phyloP scores from a whole-genome alignment of 2,888 invertebrate genomes.

The Mylabris sibirica region DNA sequence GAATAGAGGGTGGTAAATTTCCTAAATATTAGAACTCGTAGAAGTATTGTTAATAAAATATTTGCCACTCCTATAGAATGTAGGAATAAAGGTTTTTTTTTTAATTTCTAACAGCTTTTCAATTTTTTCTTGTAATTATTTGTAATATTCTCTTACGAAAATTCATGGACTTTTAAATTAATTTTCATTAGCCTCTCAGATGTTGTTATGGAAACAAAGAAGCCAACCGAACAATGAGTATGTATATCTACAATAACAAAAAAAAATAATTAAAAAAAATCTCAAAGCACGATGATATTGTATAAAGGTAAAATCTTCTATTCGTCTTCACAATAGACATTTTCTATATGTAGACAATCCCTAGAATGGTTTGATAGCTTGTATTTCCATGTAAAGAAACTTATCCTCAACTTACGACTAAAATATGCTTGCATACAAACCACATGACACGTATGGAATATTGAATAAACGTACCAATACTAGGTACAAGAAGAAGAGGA shows the following conservation, averaged over 20 bases:
- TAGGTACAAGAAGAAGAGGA: neutral
- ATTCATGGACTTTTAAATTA: too few species aligned
- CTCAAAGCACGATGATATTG: neutral
- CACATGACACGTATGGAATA: neutral
- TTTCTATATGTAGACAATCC: neutral
- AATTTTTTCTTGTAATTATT: too few species aligned
- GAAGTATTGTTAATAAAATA: neutral
- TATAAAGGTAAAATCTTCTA: neutral
- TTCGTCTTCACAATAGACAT: neutral
- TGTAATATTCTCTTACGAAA: too few species aligned
- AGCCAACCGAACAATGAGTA: neutral
- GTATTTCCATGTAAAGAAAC: neutral
- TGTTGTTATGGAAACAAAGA: too few species aligned
- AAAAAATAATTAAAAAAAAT: neutral
- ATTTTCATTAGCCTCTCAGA: too few species aligned
- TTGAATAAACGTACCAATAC: neutral
- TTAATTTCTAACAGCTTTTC: too few species aligned
- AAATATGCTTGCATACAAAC: neutral
- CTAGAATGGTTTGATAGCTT: slow-evolving; percentile 7
- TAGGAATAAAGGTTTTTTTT: too few species aligned
- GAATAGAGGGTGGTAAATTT: too few species aligned
- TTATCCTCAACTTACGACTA: neutral
- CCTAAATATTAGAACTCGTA: too few species aligned
- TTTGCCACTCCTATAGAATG: too few species aligned
- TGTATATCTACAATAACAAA: neutral